Base-by-base conservation (phyloP, 2,113 vertebrate species). In the Cinclus mexicanus region DNA sequence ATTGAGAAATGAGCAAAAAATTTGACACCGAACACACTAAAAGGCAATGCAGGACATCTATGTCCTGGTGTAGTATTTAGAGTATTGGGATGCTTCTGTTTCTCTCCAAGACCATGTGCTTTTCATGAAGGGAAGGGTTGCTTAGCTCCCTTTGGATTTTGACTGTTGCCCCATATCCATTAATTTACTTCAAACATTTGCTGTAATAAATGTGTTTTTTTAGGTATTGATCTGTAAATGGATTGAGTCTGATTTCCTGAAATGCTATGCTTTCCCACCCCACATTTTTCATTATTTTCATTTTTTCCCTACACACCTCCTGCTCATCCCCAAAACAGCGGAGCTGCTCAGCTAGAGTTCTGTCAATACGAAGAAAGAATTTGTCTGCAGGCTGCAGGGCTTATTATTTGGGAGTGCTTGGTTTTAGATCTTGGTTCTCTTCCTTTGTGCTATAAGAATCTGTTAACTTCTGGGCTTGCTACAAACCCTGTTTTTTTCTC, bases 61-160 rank as follows among this genome's bases (percentile, higher is more conserved):
- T 24, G 22, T 35, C 47, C 33, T 14, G 2, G 52, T 1, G 1
- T 29, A 50, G 10, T 25, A 41, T 23, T 74, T 50, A 23, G n/a
- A 65, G 22, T 46, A 25, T 25, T 2, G 0, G 20, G 47, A 11
- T 85, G 23, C 15, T 67, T 41, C n/a, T 59, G 20, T 5, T 75
- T 70, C 85, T 59, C 31, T 79, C 25, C 11, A 42, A 41, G 59
- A 35, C 10, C 0, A 0, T 1, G 2, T 3, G 1, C 28, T 49
- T 52, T 72, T 68, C 3, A 1, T 29, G 47, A 53, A 31, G 42
- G 35, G 8, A n/a, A 55, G 15, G 26, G 29, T 63, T 25, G 59
- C 13, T 3, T 17, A 42, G 17, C 12, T 85, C 15, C 21, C 16
- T 50, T 28, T 55, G 61, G 33, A 29, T 77, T 69, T 53, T 55